Conservation (phyloP, 2,888 invertebrate genomes). For the Lysandra coridon region DNA sequence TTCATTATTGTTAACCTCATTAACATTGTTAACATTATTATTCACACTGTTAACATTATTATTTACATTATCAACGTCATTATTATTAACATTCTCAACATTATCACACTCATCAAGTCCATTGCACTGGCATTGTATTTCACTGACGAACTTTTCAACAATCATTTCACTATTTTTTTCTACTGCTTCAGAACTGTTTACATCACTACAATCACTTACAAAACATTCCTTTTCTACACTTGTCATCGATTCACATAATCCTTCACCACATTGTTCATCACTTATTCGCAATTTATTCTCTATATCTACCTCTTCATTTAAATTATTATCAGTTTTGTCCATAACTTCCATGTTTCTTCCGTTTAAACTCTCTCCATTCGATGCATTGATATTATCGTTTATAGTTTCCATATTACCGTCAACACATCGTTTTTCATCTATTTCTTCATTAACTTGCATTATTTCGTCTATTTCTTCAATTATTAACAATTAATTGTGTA, state of each 20-base stretch:
- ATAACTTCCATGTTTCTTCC: not conserved
- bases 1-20: constrained; percentile 30
- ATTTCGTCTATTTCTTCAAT: not conserved
- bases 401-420: not conserved
- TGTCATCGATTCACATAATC: not conserved
- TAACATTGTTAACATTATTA: constrained; percentile 34
- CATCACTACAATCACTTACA: constrained; percentile 27
- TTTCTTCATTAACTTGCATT: not conserved
- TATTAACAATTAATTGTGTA: not conserved
- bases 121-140: not conserved
- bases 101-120: not conserved
- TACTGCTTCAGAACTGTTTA: constrained; percentile 21
- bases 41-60: constrained; percentile 27
- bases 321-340: not conserved
- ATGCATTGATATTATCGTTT: not conserved
- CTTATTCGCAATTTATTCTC: not conserved
- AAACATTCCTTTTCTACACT: constrained; percentile 3
- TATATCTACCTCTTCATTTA: not conserved
- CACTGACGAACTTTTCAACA: not conserved
- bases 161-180: constrained; percentile 35
- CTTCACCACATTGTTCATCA: not conserved
- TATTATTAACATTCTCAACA: constrained; percentile 13
- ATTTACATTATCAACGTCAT: constrained; percentile 32
- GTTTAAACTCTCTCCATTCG: not conserved
- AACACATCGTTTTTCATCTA: not conserved